Base-by-base conservation (phyloP, 2,797 vertebrate species). In the Heliangelus exortis region DNA sequence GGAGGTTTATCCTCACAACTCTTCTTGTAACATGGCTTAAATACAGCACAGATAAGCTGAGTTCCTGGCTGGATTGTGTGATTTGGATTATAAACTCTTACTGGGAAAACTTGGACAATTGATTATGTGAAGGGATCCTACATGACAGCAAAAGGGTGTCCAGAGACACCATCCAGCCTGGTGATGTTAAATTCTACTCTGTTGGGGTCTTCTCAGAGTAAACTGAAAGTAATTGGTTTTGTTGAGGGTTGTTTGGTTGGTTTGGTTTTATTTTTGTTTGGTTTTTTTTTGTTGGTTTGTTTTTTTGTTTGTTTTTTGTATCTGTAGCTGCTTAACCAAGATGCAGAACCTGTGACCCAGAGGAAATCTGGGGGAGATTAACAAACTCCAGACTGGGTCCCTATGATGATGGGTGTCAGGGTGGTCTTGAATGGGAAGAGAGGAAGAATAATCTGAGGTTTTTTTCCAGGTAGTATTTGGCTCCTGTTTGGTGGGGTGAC, bases 351-450 rank as follows among this genome's bases (percentile, higher is more conserved):
- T 57, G 15, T 47, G 36, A 53, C 47, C 45, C 7, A 17, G 31
- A 31, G 69, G 8, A 63, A 36, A 45, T 26, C 20, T 39, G 2
- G 16, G 17, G 39, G 12, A 36, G 39, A 41, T 41, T 21, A 7
- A n/a, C 25, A 50, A 72, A 72, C 2, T 36, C 9, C 61, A 36
- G 29, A 10, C 22, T 3, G 21, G 4, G 9, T 47, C 3, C 10
- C 36, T 2, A 0, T 5, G 10, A 6, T 54, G 34, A 14, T 3
- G 6, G n/a, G 9, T 59, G 34, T 69, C 58, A 9, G n/a, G 19
- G 21, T 71, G 45, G 25, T 15, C 21, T 67, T 55, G 34, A 55
- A 55, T 13, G 47, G 17, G 7, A 68, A 20, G 12, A 23, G 7
- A 78, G 25, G 50, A 63, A 61, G 54, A 58, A 16, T 26, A 45